Percentiles rank a stretch among this genome's conserved stretches.
phyloP scores from a whole-genome alignment of 53 echinoderm and acorn worm genomes.

The Apostichopus leukothele region DNA sequence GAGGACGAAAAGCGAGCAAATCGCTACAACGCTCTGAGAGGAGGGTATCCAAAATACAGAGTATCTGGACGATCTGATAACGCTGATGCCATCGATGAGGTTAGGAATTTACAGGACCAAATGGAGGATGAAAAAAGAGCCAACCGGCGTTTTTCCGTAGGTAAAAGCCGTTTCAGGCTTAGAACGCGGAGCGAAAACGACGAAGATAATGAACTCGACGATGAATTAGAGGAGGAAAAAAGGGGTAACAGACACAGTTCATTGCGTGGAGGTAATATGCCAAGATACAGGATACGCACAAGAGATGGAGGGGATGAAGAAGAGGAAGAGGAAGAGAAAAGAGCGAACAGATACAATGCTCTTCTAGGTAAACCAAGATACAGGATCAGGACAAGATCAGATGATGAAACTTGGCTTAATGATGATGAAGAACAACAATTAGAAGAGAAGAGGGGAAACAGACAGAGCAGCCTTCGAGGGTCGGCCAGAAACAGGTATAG shows the following conservation, averaged over 20 bases:
- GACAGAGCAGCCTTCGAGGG: background rate
- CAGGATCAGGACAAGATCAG: background rate
- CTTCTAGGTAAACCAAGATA: background rate
- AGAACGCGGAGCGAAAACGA: background rate
- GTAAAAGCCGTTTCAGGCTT: background rate
- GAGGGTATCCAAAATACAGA: background rate
- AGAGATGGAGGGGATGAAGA: background rate
- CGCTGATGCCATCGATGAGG: no score
- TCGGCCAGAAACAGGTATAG: constrained; percentile 3
- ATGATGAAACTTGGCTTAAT: background rate
- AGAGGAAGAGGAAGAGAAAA: background rate
- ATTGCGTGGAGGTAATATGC: background rate
- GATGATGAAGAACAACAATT: background rate
- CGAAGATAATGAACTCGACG: background rate
- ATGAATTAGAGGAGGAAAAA: background rate
- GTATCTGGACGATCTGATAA: no score
- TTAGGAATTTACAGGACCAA: background rate
- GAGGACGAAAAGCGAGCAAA: constrained; percentile 15
- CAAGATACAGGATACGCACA: background rate
- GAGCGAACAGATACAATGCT: background rate
- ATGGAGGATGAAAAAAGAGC: constrained; percentile 31
- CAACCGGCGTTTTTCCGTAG: background rate
- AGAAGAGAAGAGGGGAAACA: constrained; percentile 39
- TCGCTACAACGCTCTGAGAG: background rate
- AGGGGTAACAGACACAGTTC: background rate